Evolutionary conservation across 2,113 vertebrate genomes (phyloP).

Genomic region (Eira barbara): DNA sequence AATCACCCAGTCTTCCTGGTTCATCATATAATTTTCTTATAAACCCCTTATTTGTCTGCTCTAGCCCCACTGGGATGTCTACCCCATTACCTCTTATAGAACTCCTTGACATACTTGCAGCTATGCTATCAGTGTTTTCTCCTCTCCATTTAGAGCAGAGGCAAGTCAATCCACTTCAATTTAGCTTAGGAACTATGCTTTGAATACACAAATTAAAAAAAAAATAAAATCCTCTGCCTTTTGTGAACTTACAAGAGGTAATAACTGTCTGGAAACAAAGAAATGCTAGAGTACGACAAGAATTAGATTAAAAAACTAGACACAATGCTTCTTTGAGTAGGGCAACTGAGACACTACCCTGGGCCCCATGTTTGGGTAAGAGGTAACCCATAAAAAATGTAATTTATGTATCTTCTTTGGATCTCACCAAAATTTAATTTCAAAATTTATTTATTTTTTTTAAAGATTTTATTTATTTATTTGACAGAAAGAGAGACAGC

Average conservation of each 20-base stretch:
- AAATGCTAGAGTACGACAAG: neutral
- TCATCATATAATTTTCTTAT: neutral
- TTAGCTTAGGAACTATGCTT: neutral
- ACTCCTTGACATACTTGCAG: neutral
- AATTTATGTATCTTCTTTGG: neutral
- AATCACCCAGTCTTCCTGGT: fast-evolving
- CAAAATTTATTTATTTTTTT: neutral
- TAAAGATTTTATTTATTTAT: no score
- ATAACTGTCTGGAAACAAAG: neutral
- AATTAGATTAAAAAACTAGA: neutral
- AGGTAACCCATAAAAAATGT: neutral
- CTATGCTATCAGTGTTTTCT: neutral
- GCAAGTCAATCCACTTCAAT: neutral
- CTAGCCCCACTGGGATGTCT: neutral
- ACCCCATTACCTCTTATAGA: neutral
- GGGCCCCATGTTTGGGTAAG: neutral
- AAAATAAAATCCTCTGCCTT: neutral
- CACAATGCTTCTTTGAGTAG: neutral
- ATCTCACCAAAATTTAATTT: neutral
- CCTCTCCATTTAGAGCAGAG: neutral
- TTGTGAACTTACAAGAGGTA: neutral
- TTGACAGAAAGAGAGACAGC: no score
- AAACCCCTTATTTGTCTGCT: neutral
- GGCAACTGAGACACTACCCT: no score
- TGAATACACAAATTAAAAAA: neutral